Evolutionary conservation across 2,888 invertebrate species (phyloP), one percentile per base, ranked within the genome.

Genomic region (Fragum fragum): DNA sequence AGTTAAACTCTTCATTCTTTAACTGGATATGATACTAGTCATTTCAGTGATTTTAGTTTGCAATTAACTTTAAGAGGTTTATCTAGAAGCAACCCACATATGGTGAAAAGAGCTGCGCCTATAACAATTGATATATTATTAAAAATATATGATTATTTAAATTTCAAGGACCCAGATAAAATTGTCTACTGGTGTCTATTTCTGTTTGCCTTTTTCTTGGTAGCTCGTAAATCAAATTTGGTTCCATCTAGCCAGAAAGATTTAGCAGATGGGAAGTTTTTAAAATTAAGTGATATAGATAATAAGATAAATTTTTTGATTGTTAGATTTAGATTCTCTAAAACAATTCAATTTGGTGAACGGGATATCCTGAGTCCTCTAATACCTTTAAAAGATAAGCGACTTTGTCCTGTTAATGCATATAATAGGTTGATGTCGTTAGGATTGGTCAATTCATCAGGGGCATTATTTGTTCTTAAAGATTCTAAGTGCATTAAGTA

Each of bases 1-100:
- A 9, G 76, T 76, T 23, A 76, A 70, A 42, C 14, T 36, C 32
- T 28, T 68, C 55, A 47, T 69, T 76, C 29, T n/a, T n/a, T n/a
- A n/a, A n/a, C n/a, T n/a, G n/a, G n/a, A n/a, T n/a, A n/a, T n/a
- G n/a, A n/a, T n/a, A 39, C 69, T 47, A 39, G 28, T 76, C 57
- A 7, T 26, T 42, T 70, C n/a, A 47, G 57, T 23, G 32, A 57
- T 28, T 59, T 76, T 7, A 57, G 59, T 28, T n/a, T 76, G 5
- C 69, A 47, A 42, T 63, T 6, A n/a, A n/a, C n/a, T n/a, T n/a
- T n/a, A n/a, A n/a, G n/a, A n/a, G n/a, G n/a, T n/a, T n/a, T n/a
- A n/a, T 6, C 59, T n/a, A 57, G 59, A 36, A 14, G n/a, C 26
- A 72, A 55, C 16, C 28, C 59, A 3, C 55, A 36, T 57, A 29